Evolutionary conservation across 2,113 vertebrate genomes (phyloP).

Genomic region (Herpetotheres cachinnans): DNA sequence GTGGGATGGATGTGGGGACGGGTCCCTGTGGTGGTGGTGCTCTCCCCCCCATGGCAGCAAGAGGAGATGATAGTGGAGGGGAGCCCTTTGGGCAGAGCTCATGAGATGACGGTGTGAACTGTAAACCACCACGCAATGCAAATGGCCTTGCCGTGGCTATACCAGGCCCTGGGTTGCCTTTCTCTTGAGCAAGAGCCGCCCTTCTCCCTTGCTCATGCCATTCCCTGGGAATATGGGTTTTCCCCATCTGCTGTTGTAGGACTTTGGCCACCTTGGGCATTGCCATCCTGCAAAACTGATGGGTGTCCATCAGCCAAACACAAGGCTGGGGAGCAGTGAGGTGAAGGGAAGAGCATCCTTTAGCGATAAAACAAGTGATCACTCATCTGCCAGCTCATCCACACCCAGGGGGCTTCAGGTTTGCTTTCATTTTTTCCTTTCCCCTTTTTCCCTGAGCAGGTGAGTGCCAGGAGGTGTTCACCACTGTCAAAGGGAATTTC

Average conservation of each 20-base stretch:
- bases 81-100: neutral
- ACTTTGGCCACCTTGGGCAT: neutral
- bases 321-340: neutral
- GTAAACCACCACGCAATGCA: neutral
- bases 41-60: fast-evolving
- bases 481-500: slow-evolving; percentile 84
- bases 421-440: neutral
- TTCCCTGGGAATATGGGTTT: neutral
- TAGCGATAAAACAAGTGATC: neutral
- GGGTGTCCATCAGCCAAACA: fast-evolving
- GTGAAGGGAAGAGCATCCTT: neutral
- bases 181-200: neutral
- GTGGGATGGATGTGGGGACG: fast-evolving
- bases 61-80: neutral
- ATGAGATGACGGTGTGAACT: neutral
- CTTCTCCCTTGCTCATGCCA: neutral
- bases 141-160: neutral
- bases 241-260: neutral
- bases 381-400: neutral
- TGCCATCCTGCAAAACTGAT: neutral
- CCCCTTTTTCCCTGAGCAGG: slow-evolving; percentile 67
- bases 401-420: neutral
- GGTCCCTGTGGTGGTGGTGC: neutral
- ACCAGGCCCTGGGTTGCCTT: neutral
- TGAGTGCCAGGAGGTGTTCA: slow-evolving; percentile 90